Conservation (phyloP, 1,140 invertebrate genomes). For the Drosophila ficusphila region DNA sequence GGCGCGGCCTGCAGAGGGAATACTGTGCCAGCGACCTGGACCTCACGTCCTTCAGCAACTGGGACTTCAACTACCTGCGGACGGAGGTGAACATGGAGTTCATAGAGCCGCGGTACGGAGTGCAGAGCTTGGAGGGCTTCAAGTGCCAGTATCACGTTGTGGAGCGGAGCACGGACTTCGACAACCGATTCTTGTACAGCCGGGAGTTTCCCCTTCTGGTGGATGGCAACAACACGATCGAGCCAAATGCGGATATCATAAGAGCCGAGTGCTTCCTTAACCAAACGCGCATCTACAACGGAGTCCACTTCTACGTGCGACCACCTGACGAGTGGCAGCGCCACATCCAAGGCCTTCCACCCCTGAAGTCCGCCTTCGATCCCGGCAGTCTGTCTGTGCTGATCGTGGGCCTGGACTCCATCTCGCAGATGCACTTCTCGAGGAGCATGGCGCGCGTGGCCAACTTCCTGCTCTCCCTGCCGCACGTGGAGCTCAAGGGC, state of each 20-base stretch:
- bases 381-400: constrained; percentile 22
- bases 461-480: constrained; percentile 27
- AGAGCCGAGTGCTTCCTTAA: constrained; percentile 6
- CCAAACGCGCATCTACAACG: background rate
- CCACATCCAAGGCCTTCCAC: background rate
- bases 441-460: constrained; percentile 39
- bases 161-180: constrained; percentile 10
- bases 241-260: constrained; percentile 24
- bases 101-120: background rate
- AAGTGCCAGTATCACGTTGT: constrained; percentile 18
- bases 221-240: background rate
- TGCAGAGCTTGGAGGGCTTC: background rate
- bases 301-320: constrained; percentile 22
- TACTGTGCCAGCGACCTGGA: background rate
- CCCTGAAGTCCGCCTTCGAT: background rate
- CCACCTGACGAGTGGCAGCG: background rate
- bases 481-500: constrained; percentile 37
- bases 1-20: background rate
- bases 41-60: background rate
- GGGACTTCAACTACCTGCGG: constrained; percentile 12
- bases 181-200: constrained; percentile 15
- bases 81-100: background rate
- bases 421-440: constrained; percentile 74
- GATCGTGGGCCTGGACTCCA: constrained; percentile 38
- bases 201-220: background rate